phyloP scores from a whole-genome alignment of 2,113 vertebrate species.

The Danio rerio region GRCz12tu NC_133198.1:31945501-31946000 shows the following conservation, averaged over 20 bases:
- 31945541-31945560: not conserved
- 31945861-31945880: slow-evolving; percentile 18
- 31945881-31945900: slow-evolving; percentile 15
- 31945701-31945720: slow-evolving; percentile 39
- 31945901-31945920: not conserved
- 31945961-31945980: slow-evolving; percentile 66
- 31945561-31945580: not conserved
- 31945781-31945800: slow-evolving; percentile 71
- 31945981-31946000: slow-evolving; percentile 80
- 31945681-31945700: slow-evolving; percentile 42
- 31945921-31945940: slow-evolving; percentile 23
- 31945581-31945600: slow-evolving; percentile 20
- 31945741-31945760: slow-evolving; percentile 63
- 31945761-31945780: slow-evolving; percentile 62
- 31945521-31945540: not conserved
- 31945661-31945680: slow-evolving; percentile 13
- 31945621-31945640: not conserved
- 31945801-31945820: slow-evolving; percentile 69
- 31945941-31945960: slow-evolving; percentile 17
- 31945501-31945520: not conserved
- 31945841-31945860: slow-evolving; percentile 55
- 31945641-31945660: slow-evolving; percentile 32
- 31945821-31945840: slow-evolving; percentile 44
- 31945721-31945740: slow-evolving; percentile 43
- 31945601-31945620: not conserved